Evolutionary conservation across 2,888 invertebrate genomes (phyloP), one percentile per base, ranked within the genome.

Genomic region (Agrotis exclamationis): DNA sequence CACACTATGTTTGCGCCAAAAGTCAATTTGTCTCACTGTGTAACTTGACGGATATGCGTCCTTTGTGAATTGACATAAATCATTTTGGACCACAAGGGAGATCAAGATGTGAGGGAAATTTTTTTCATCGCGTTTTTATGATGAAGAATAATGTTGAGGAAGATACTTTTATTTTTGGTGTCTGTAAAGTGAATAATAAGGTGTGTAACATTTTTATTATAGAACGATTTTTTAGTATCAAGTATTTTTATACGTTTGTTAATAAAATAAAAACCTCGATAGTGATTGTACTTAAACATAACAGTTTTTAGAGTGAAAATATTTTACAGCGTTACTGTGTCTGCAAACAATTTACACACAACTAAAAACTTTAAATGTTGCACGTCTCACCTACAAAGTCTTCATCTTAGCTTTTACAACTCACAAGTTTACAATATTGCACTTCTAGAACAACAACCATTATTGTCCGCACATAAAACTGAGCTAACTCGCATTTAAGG

Each of bases 21-120:
- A 80, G 87, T 82, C 86, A 86, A 88, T 89, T 89, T 87, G 85
- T 87, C 86, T 82, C 84, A 75, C 76, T 83, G 64, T 85, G 84
- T 84, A 71, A 63, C 76, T 82, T 66, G 80, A 84, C 69, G 82
- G 76, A 84, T 82, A 74, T 84, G 74, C 66, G 79, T 64, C 85
- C 79, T 80, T 82, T 81, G 74, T 62, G 70, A 63, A 78, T 82
- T 77, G 83, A 72, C 63, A 80, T 85, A 86, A 85, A 86, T 84
- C 85, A 84, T 86, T 60, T 76, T 68, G 70, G 63, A 62, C 74
- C 74, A 73, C 76, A 47, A 44, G 80, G 84, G 74, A 73, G 70
- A 81, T 83, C 69, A 78, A 73, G 71, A 74, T 24, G 63, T 56
- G 63, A 63, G 47, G 70, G 33, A 59, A 64, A 20, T 69, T 78